Base-by-base conservation (phyloP, 1,140 invertebrate species). In the Bombus huntii region DNA sequence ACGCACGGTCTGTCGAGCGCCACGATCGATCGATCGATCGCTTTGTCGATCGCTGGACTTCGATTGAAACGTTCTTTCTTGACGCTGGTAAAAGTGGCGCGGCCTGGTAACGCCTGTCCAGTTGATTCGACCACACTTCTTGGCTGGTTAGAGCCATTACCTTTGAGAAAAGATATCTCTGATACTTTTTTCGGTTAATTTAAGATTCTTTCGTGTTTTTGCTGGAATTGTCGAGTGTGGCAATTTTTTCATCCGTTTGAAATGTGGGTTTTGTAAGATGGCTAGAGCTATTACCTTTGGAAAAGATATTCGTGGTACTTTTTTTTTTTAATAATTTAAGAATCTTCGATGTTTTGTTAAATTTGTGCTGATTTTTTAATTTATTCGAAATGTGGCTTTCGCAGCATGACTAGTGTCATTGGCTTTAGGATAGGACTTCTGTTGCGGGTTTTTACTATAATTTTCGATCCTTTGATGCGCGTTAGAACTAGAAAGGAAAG, bases 21-120 rank as follows among this genome's bases (percentile, higher is more conserved):
- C 81, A 47, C 71, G 47, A 83, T 83, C 72, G n/a, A 74, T 88
- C 59, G 59, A 62, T 62, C 59, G 75, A 87, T 77, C 39, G 47
- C n/a, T 65, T 85, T 83, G 86, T 59, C 66, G 79, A 82, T 66
- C 72, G 68, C 18, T 62, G 53, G 47, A 82, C 37, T 72, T 47
- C 82, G 82, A 83, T 83, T 70, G 82, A 83, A 83, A 83, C 82
- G 82, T 83, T 83, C 65, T 78, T 78, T 83, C 82, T 83, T 65
- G 71, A n/a, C 53, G 74, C 44, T 59, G 74, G 47, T 78, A 83
- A 78, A 78, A 83, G 82, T 70, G 34, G 39, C 59, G 65, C 39
- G 42, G 73, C 65, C 65, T 78, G 74, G 59, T 70, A 42, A 70
- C 62, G 81, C 31, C 53, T 47, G 57, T n/a, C 37, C 44, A 3